These are phyloP conservation scores for Tetragnatha montana DNA, from an alignment of 2,888 invertebrate genomes.

Conservation along the genomic window DNA sequence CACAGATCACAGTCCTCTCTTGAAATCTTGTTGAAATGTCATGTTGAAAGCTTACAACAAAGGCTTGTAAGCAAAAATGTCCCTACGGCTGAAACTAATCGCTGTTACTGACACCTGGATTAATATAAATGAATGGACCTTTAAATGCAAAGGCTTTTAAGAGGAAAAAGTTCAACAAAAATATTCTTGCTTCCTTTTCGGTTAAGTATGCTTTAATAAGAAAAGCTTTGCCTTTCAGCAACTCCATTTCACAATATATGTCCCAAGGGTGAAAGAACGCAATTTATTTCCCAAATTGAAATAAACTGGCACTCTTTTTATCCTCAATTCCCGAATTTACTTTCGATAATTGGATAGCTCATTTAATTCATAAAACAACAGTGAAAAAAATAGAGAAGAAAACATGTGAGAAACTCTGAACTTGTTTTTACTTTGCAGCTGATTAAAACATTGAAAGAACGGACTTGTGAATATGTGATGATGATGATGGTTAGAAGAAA, in stretches of 20 bases:
- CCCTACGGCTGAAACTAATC: neutral
- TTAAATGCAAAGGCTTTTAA: neutral
- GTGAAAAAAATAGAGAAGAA: neutral
- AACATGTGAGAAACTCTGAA: neutral
- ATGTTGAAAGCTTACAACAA: too few relatives aligned
- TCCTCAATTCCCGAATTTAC: neutral
- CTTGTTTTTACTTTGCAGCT: neutral
- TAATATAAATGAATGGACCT: neutral
- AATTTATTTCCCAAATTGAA: constrained; percentile 20
- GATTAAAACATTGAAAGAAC: constrained; percentile 18
- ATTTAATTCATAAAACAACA: constrained; percentile 22
- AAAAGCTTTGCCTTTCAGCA: neutral
- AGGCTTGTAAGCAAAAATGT: too few relatives aligned
- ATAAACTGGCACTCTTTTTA: constrained; percentile 1
- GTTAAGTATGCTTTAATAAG: neutral
- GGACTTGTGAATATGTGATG: neutral
- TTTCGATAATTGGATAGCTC: constrained; percentile 29
- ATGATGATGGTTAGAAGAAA: neutral
- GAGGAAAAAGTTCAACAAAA: neutral
- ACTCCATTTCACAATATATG: neutral
- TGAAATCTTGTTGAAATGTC: too few relatives aligned
- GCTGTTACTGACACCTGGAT: neutral
- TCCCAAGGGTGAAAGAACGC: neutral
- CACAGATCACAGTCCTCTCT: too few relatives aligned
- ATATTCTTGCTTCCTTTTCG: neutral